These are phyloP conservation scores for Ictidomys tridecemlineatus DNA, from an alignment of 2,113 vertebrate species.

Conservation along the genomic window DNA sequence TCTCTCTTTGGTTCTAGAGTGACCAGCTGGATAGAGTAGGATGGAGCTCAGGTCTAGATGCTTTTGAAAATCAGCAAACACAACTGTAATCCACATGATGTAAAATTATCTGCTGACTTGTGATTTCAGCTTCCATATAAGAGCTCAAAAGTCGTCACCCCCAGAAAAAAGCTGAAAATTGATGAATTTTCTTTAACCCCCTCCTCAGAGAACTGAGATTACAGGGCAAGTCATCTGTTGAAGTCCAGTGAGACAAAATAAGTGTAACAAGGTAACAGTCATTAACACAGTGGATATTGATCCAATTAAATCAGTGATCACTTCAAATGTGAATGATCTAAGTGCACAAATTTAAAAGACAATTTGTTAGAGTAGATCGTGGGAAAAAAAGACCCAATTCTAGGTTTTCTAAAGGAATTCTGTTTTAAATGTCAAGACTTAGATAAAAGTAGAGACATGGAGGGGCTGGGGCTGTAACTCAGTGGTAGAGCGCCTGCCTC, in stretches of 20 bases:
- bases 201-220: not conserved
- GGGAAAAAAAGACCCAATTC: not conserved
- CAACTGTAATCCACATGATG: not conserved
- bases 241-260: not conserved
- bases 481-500: too few relatives aligned
- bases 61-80: not conserved
- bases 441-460: not conserved
- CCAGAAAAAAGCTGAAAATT: not conserved
- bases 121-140: not conserved
- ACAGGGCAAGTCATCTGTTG: not conserved
- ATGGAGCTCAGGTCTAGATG: not conserved
- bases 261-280: not conserved
- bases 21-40: not conserved
- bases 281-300: not conserved
- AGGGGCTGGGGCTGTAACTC: not conserved
- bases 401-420: not conserved
- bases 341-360: not conserved
- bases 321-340: not conserved
- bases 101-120: not conserved
- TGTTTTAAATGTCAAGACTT: not conserved
- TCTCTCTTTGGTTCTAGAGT: not conserved
- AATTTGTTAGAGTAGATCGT: not conserved
- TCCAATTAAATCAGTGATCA: not conserved
- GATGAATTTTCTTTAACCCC: not conserved
- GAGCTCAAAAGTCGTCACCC: not conserved